These are phyloP conservation scores for Coilia nasus DNA, from an alignment of 2,797 vertebrate species.

Conservation along the genomic window DNA sequence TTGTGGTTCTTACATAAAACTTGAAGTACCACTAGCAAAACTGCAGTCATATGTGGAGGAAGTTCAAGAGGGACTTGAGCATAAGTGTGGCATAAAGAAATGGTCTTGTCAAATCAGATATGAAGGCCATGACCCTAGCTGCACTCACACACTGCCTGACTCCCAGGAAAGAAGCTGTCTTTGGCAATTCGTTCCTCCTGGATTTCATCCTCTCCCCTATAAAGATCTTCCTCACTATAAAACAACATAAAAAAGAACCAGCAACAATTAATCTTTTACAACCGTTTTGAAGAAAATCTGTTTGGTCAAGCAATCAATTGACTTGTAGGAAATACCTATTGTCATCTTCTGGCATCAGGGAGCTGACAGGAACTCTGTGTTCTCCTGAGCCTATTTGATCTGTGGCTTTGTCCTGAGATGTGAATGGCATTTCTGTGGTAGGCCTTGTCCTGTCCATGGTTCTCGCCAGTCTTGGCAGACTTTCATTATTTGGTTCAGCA, in stretches of 20 bases:
- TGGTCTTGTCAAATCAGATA: not conserved
- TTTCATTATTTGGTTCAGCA: constrained; percentile 18
- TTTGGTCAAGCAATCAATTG: not conserved
- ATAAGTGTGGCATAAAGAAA: not conserved
- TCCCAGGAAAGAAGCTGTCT: constrained; percentile 34
- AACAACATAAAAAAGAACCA: not conserved
- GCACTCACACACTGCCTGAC: not conserved
- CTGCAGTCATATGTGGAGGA: not conserved
- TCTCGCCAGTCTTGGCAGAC: constrained; percentile 29
- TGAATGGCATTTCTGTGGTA: constrained; percentile 25
- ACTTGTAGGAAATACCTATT: constrained; percentile 28
- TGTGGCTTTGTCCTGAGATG: constrained; percentile 24
- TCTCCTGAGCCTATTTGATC: not conserved
- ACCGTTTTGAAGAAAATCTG: not conserved
- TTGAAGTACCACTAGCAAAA: not conserved
- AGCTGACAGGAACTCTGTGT: not conserved
- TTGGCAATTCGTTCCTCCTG: constrained; percentile 46
- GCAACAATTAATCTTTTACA: not conserved
- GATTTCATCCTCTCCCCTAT: constrained; percentile 57
- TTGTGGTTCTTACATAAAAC: too few relatives aligned
- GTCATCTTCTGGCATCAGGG: constrained; percentile 34
- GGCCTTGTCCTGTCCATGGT: not conserved
- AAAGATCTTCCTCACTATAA: constrained; percentile 56
- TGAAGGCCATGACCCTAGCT: not conserved
- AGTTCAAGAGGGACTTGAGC: not conserved